A percentile compares a stretch with the other conserved stretches of the same genome.
These are phyloP conservation scores for Sesia bembeciformis DNA, from an alignment of 2,888 invertebrate species.

Conservation along the genomic window DNA sequence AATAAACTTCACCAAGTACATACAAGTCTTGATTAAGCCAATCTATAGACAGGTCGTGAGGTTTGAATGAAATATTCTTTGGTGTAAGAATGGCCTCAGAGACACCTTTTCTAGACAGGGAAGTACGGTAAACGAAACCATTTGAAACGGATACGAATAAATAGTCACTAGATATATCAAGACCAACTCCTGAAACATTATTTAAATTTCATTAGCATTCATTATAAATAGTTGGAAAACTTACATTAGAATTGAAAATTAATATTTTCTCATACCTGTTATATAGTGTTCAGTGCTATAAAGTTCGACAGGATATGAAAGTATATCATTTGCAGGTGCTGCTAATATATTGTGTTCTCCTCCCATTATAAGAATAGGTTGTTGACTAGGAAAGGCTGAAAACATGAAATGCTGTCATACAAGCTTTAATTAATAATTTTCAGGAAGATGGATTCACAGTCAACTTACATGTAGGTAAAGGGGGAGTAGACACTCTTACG, in stretches of 20 bases:
- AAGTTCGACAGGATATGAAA: conserved; percentile 78
- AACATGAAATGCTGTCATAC: conserved; percentile 5
- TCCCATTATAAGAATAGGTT: conserved; percentile 80
- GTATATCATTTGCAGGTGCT: conserved; percentile 78
- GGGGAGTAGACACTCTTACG: conserved; percentile 79
- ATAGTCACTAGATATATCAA: conserved; percentile 82
- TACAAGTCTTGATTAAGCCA: conserved; percentile 92
- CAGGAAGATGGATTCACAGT: not conserved
- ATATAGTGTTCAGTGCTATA: conserved; percentile 72
- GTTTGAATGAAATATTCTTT: conserved; percentile 75
- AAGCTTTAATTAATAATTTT: not conserved
- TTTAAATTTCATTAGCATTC: not conserved
- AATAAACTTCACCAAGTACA: conserved; percentile 82
- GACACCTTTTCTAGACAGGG: conserved; percentile 54
- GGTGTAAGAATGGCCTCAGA: conserved; percentile 73
- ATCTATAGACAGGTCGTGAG: conserved; percentile 85
- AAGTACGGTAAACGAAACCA: conserved; percentile 76
- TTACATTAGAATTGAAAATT: not conserved
- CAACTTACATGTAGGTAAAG: conserved; percentile 76
- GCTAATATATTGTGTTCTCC: conserved; percentile 80
- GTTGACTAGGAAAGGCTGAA: conserved; percentile 78
- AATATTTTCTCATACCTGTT: conserved; percentile 36
- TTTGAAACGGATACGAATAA: conserved; percentile 85
- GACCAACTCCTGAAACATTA: conserved; percentile 78
- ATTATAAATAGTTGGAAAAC: not conserved